Evolutionary conservation across 2,888 invertebrate species (phyloP).

Genomic region (Notodonta dromedarius): DNA sequence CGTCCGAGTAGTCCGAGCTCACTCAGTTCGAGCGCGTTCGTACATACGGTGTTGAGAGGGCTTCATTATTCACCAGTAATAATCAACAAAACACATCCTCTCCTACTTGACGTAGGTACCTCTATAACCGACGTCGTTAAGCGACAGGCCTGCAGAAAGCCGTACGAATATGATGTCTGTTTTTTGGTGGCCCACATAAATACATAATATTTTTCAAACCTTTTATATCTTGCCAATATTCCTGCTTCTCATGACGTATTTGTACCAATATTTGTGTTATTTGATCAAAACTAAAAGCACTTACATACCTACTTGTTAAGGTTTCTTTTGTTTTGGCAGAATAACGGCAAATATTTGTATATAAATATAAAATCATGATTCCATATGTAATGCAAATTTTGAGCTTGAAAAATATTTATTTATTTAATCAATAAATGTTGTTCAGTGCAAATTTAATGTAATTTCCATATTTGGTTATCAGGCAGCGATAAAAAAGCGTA

Average conservation of each 20-base stretch:
- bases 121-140: too few relatives aligned
- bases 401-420: constrained; percentile 41
- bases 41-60: too few relatives aligned
- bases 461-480: constrained; percentile 61
- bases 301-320: background rate
- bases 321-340: background rate
- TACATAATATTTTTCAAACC: constrained; percentile 41
- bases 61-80: too few relatives aligned
- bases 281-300: background rate
- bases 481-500: constrained; percentile 8
- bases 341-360: background rate
- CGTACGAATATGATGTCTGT: constrained; percentile 17
- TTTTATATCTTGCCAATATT: constrained; percentile 9
- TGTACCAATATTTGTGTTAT: constrained; percentile 5
- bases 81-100: too few relatives aligned
- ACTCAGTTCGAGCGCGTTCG: too few relatives aligned
- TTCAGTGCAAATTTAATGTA: constrained; percentile 52
- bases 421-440: constrained; percentile 25
- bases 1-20: too few relatives aligned
- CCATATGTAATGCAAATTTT: constrained; percentile 20
- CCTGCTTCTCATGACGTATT: background rate
- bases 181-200: constrained; percentile 30
- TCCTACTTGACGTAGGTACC: too few relatives aligned
- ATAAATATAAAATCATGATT: background rate
- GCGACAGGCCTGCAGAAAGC: too few relatives aligned